Evolutionary conservation across 2,888 invertebrate species (phyloP), one percentile per base, ranked within the genome.

Genomic region (Xylota sylvarum): DNA sequence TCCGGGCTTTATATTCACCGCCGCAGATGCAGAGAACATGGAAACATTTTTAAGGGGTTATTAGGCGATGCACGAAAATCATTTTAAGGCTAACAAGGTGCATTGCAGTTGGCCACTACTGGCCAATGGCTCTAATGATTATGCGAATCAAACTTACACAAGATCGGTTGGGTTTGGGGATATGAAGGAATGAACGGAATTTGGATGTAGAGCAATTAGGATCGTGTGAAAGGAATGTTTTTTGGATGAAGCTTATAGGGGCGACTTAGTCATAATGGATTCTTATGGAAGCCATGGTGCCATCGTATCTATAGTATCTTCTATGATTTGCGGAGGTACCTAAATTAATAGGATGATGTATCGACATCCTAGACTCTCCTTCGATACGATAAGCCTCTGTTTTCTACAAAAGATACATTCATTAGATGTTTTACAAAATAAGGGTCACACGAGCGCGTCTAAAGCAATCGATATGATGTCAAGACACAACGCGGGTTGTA

Each of bases 21-120:
- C 69, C 60, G 73, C 65, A 58, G 60, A 80, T 58, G 32, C 23
- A 23, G 37, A 19, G 23, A 84, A 85, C 85, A 85, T 76, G 85
- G 10, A 76, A 85, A 84, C 67, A 81, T 69, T 85, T 81, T 77
- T 52, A 70, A 77, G 23, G 70, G 70, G 40, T 72, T 72, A 67
- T 85, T 65, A 52, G 67, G 23, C 17, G 81, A 17, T 70, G 85
- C 82, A 86, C 48, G 82, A 55, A 86, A 82, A 82, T 55, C 77
- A 62, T 82, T 86, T 85, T 77, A 86, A 73, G 55, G 3, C 73
- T n/a, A 70, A 72, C 72, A 83, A 67, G 60, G 32, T 9, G 58
- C 56, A 23, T 10, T 19, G 12, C 3, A 2, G 5, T 55, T 27
- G 14, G 30, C 55, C 50, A 23, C 0, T 55, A n/a, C 0, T 55